Evolutionary conservation across 2,113 vertebrate genomes (phyloP), one percentile per base, ranked within the genome.

Genomic region (Phycodurus eques): DNA sequence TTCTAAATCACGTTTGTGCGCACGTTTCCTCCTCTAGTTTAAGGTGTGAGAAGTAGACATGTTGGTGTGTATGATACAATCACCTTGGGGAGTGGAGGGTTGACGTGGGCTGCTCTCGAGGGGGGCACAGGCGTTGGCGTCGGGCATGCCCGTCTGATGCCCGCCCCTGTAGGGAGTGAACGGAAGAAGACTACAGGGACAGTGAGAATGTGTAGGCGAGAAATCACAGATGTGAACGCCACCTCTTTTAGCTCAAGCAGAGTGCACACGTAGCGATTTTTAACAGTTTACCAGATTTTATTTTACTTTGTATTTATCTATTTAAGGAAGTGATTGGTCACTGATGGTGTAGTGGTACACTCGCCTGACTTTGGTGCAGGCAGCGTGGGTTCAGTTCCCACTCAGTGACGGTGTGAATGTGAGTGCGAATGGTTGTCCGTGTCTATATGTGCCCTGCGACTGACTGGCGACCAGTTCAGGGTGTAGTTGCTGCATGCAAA

Each of bases 61-160:
- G 80, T 86, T 83, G 70, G 72, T 80, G 89, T 81, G 85, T 88
- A 87, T 92, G 91, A 90, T 87, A 92, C 86, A 91, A 91, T 88
- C 93, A 94, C 92, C 94, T 94, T 39, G 35, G 93, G 93, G 92
- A 90, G 83, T 86, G 88, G 92, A 72, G 42, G 1, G 2, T 35
- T 74, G 82, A 80, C n/a, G 67, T 83, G 76, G 84, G 33, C 65
- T n/a, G 20, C 39, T 83, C 85, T 79, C 83, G 63, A 53, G 35
- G 64, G 79, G 85, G 82, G 66, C 46, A 62, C 42, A 51, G 19
- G 12, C 46, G 67, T 64, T 77, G 80, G 62, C 62, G 56, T 5
- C 71, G 69, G 83, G 88, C 81, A 85, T 79, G 83, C 74, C 82
- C 15, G 57, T 43, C 73, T 73, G 72, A 73, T 82, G 78, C 71